Percentiles rank a stretch among this genome's conserved stretches.
Conservation (phyloP, 2,113 vertebrate species). For the Silurus glanis region DNA sequence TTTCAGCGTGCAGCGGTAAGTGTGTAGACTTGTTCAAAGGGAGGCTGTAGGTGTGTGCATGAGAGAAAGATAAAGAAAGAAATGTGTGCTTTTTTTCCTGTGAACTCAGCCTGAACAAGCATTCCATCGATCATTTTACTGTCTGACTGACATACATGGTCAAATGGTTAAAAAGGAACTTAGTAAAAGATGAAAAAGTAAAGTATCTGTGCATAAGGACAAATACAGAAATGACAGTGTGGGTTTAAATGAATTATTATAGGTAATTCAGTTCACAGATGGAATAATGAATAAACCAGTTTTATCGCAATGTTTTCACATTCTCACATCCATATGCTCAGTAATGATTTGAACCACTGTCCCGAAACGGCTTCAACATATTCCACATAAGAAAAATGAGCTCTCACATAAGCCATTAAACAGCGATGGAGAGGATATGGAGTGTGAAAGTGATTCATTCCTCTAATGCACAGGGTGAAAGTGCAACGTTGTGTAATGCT, state of each 20-base stretch:
- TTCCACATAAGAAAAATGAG: background rate
- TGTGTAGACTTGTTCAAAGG: conserved; percentile 30
- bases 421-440: background rate
- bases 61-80: background rate
- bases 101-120: conserved; percentile 1
- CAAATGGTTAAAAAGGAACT: conserved; percentile 17
- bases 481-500: background rate
- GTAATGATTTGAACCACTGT: background rate
- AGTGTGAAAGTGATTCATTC: conserved; percentile 33
- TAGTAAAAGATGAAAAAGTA: background rate
- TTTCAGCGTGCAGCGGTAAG: conserved; percentile 96
- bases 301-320: conserved; percentile 19
- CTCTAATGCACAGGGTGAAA: background rate
- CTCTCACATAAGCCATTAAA: background rate
- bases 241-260: conserved; percentile 21
- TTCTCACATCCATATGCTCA: background rate
- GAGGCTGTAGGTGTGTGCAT: conserved; percentile 8
- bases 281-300: conserved; percentile 18
- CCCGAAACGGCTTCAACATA: background rate
- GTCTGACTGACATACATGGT: background rate
- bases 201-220: conserved; percentile 29
- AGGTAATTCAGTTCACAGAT: conserved; percentile 42
- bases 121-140: background rate
- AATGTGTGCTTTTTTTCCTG: background rate
- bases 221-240: conserved; percentile 27